Evolutionary conservation across 2,113 vertebrate species (phyloP), one percentile per base, ranked within the genome.

Genomic region (Riparia riparia): DNA sequence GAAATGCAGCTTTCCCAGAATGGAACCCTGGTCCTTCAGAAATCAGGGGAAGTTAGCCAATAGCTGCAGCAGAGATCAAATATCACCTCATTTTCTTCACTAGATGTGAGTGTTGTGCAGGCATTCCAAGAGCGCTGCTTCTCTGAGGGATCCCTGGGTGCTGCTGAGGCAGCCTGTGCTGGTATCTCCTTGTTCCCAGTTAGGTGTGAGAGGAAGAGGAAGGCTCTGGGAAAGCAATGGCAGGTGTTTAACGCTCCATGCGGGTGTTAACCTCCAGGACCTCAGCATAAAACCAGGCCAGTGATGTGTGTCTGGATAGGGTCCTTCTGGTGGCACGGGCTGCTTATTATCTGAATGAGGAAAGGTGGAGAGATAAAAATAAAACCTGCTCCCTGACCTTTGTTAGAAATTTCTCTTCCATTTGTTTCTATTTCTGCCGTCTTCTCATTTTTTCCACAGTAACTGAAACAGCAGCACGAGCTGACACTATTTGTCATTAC

Each of bases 401-500:
- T 80, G 51, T 50, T 72, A 61, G 83, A 89, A 91, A 80, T 91
- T 73, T 84, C 45, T 84, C 86, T 93, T 94, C 71, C 70, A 66
- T 88, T 91, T 91, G 18, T 94, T 95, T 87, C 96, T 88, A 70
- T 88, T 95, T 92, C 71, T 95, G 82, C 53, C 42, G 20, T 82
- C 57, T 64, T 91, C 57, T 87, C 56, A 83, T 93, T 91, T 90
- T 90, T 37, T 85, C 66, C 66, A 70, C 71, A 61, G 89, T 69
- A 91, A 90, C 84, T 45, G 93, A 92, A 95, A 87, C 65, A 93
- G 94, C 49, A 87, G 69, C 64, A 74, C 0, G 1, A 72, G 58
- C 65, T 87, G 87, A 93, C 78, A 34, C 72, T 89, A 78, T 89
- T 84, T 70, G 80, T 95, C 93, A 94, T 97, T 95, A 87, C 73